Evolutionary conservation across 2,113 vertebrate species (phyloP), one percentile per base, ranked within the genome.

Genomic region (Grallaria varia): DNA sequence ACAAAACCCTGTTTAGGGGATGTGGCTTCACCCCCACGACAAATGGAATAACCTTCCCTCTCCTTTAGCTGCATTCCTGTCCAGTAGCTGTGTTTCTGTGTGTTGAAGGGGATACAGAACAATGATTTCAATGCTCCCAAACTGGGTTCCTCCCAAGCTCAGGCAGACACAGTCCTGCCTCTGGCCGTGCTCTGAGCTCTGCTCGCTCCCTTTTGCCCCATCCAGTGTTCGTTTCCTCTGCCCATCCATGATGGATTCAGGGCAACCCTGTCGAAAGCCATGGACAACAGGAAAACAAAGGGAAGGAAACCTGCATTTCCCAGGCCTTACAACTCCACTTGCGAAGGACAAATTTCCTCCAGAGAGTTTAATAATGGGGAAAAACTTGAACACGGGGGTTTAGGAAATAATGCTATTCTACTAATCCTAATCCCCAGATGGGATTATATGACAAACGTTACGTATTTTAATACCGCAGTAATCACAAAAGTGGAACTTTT

Each of bases 401-500:
- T 14, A 59, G 89, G 53, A 66, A 92, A 85, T 30, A 73, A 77
- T n/a, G 23, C 80, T 19, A 5, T 66, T 77, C 56, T 8, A 9
- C 71, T 87, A 96, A 97, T 92, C 94, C 91, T 81, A 28, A 68
- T 50, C 85, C 33, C n/a, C 40, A 23, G 45, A 44, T 73, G 82
- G 84, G 85, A 97, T 97, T 95, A 87, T 11, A 56, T 5, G 3
- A 63, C 88, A 35, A 89, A 64, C 58, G 53, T 14, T 13, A 13
- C 87, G 21, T 58, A 21, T 78, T 95, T 89, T 55, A 89, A 82
- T 75, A 66, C 80, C 8, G 28, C 60, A 78, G 56, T 73, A 91
- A 92, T 95, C 94, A 88, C 31, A 28, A 18, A 81, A 95, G 75
- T 87, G 44, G 62, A 90, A 93, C 78, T 88, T 92, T 91, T 72